These are phyloP conservation scores for Ursus arctos DNA, from an alignment of 2,113 vertebrate species.

Conservation along the genomic window DNA sequence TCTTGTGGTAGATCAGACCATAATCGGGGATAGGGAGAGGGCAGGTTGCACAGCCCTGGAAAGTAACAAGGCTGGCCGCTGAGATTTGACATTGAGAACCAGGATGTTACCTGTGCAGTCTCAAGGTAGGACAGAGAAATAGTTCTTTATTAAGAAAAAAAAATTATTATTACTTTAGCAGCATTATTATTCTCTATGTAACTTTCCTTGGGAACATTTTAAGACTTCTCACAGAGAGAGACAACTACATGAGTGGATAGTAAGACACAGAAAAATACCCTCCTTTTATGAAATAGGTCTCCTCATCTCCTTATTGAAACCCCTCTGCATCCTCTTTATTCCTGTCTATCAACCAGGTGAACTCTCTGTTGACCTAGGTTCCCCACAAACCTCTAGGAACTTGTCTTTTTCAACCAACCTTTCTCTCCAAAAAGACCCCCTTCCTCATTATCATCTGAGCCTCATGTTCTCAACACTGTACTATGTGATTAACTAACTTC, in stretches of 20 bases:
- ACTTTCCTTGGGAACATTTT: neutral
- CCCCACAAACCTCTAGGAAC: neutral
- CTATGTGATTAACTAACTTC: neutral
- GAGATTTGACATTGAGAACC: neutral
- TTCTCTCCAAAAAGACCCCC: neutral
- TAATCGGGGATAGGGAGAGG: slow-evolving; percentile 60
- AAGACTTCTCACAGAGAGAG: neutral
- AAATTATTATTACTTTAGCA: neutral
- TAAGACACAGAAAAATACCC: neutral
- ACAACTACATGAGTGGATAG: neutral
- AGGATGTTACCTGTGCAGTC: neutral
- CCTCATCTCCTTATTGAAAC: neutral
- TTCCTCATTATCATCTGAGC: neutral
- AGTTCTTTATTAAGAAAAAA: neutral
- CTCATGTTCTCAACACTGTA: neutral
- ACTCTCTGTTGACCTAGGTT: neutral
- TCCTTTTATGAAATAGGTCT: neutral
- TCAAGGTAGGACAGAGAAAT: neutral
- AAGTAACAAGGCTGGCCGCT: slow-evolving; percentile 47
- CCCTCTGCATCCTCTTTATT: neutral
- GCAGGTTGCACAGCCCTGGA: slow-evolving; percentile 31
- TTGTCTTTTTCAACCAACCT: neutral
- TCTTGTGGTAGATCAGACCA: slow-evolving; percentile 75
- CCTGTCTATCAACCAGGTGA: neutral
- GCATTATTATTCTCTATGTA: neutral